These are phyloP conservation scores for Pristionchus japonicus DNA, from an alignment of 2,888 invertebrate genomes.

Conservation along the genomic window DNA sequence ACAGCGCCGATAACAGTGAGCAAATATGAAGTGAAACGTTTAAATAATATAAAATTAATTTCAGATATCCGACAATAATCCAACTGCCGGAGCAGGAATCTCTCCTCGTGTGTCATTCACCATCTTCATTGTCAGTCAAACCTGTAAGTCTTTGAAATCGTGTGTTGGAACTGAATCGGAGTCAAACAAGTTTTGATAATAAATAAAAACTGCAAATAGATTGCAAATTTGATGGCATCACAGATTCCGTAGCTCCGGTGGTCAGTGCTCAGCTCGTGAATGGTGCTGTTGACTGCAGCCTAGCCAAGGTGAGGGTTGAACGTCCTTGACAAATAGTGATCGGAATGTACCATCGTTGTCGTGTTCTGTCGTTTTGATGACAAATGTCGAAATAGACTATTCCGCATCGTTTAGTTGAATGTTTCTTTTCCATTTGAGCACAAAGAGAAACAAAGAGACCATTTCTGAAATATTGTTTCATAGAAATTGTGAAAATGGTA, in stretches of 20 bases:
- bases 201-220: too few species aligned
- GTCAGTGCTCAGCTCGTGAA: neutral
- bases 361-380: neutral
- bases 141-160: neutral
- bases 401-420: too few species aligned
- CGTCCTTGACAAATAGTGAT: neutral
- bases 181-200: too few species aligned
- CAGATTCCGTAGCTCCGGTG: neutral
- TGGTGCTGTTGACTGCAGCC: neutral
- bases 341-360: neutral
- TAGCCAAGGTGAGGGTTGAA: neutral
- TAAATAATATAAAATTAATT: neutral
- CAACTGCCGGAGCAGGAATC: neutral
- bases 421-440: too few species aligned
- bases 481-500: neutral
- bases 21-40: too few species aligned
- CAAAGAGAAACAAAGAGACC: too few species aligned
- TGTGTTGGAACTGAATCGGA: too few species aligned
- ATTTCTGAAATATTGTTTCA: neutral
- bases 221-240: too few species aligned
- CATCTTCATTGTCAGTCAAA: neutral
- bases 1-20: neutral
- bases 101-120: neutral
- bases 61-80: neutral
- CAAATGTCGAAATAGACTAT: neutral